These are phyloP conservation scores for Agapostemon virescens DNA, from an alignment of 2,888 invertebrate species.

Conservation along the genomic window DNA sequence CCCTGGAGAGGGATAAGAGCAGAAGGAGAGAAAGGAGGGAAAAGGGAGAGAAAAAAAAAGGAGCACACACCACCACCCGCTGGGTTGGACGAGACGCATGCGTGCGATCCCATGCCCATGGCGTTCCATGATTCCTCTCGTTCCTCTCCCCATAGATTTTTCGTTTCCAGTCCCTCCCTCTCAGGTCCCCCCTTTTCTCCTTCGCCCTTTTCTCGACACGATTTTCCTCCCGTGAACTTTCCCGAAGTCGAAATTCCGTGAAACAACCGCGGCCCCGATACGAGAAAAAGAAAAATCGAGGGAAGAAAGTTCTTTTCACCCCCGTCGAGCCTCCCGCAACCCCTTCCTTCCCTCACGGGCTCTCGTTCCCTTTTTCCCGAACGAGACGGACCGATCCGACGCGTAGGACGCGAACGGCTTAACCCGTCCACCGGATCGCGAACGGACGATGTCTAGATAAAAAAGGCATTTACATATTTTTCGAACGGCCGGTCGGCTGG, in stretches of 20 bases:
- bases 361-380: constrained; percentile 19
- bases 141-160: constrained; percentile 53
- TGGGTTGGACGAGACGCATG: constrained; percentile 76
- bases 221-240: constrained; percentile 10
- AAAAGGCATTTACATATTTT: constrained; percentile 47
- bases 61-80: constrained; percentile 74
- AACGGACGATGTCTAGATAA: constrained; percentile 48
- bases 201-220: neutral
- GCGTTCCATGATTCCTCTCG: constrained; percentile 66
- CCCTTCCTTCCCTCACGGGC: neutral
- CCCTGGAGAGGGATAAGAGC: constrained; percentile 52
- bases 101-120: constrained; percentile 74
- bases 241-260: constrained; percentile 3
- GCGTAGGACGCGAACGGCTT: constrained; percentile 52
- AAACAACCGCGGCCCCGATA: neutral
- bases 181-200: constrained; percentile 7
- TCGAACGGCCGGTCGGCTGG: constrained; percentile 39
- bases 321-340: neutral
- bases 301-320: neutral
- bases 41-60: constrained; percentile 53
- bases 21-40: constrained; percentile 49
- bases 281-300: constrained; percentile 18
- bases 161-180: constrained; percentile 53
- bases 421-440: constrained; percentile 46
- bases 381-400: constrained; percentile 28